Evolutionary conservation across 2,888 invertebrate genomes (phyloP).

Genomic region (Drosophila merina): DNA sequence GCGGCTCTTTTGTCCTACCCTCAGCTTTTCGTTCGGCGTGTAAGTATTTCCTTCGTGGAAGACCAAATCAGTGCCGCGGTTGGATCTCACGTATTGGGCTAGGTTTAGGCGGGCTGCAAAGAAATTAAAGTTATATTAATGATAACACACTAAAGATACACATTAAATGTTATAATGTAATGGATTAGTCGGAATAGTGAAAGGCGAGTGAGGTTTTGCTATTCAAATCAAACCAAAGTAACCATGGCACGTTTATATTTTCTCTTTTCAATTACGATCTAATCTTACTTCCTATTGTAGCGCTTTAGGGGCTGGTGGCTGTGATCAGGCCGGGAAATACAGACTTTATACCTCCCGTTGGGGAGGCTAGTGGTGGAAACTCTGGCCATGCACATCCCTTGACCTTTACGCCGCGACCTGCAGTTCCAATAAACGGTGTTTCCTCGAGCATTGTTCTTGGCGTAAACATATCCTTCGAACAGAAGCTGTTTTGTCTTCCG

Average conservation of each 20-base stretch:
- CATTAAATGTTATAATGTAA: slow-evolving; percentile 2
- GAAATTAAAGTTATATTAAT: neutral
- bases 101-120: slow-evolving; percentile 22
- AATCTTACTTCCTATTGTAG: slow-evolving; percentile 33
- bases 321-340: slow-evolving; percentile 74
- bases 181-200: slow-evolving; percentile 46
- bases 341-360: slow-evolving; percentile 47
- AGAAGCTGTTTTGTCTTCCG: slow-evolving; percentile 81
- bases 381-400: too few relatives aligned
- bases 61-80: slow-evolving; percentile 80
- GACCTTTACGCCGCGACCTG: slow-evolving; percentile 74
- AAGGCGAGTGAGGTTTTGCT: slow-evolving; percentile 47
- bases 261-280: slow-evolving; percentile 13
- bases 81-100: slow-evolving; percentile 64
- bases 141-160: neutral
- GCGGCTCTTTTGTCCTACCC: slow-evolving; percentile 78
- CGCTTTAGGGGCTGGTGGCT: slow-evolving; percentile 73
- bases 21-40: slow-evolving; percentile 82
- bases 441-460: slow-evolving; percentile 80
- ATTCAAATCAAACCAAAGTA: too few relatives aligned
- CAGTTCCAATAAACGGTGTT: slow-evolving; percentile 83
- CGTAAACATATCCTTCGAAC: slow-evolving; percentile 81
- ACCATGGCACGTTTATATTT: slow-evolving; percentile 34
- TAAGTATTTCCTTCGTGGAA: slow-evolving; percentile 81
- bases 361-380: too few relatives aligned